Conservation (phyloP, 1,140 invertebrate species). For the Popillia japonica region DNA sequence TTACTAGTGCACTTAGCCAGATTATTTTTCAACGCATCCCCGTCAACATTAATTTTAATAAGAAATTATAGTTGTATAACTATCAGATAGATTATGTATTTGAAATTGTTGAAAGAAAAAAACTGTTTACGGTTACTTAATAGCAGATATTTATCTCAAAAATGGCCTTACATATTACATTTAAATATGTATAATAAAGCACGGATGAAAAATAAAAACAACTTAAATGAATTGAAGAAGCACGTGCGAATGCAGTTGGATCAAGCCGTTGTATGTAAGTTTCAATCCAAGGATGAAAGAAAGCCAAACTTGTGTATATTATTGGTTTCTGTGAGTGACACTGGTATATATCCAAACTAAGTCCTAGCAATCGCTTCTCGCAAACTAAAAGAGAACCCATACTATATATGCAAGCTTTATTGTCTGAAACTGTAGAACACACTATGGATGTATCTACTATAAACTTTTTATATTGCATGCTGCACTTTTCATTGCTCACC, state of each 20-base stretch:
- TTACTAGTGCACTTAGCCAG: too few species aligned
- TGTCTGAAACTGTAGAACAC: neutral
- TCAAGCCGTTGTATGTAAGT: neutral
- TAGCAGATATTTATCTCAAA: neutral
- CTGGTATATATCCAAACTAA: neutral
- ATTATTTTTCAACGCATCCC: too few species aligned
- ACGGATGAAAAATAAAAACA: neutral
- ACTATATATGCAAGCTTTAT: neutral
- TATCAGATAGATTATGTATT: neutral
- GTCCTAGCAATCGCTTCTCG: neutral
- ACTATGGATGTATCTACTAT: neutral
- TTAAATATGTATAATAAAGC: neutral
- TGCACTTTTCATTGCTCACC: neutral
- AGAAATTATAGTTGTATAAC: too few species aligned
- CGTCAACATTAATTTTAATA: too few species aligned
- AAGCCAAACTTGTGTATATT: neutral
- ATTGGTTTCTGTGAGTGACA: neutral
- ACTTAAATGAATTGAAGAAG: neutral
- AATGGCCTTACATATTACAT: neutral
- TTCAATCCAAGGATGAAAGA: slow-evolving; percentile 12
- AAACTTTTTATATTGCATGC: neutral
- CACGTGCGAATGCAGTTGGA: neutral
- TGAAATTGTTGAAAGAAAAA: neutral
- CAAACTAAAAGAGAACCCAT: slow-evolving; percentile 15
- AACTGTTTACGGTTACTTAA: neutral